These are phyloP conservation scores for Morpho deidamia DNA, from an alignment of 2,888 invertebrate species.

Conservation along the genomic window DNA sequence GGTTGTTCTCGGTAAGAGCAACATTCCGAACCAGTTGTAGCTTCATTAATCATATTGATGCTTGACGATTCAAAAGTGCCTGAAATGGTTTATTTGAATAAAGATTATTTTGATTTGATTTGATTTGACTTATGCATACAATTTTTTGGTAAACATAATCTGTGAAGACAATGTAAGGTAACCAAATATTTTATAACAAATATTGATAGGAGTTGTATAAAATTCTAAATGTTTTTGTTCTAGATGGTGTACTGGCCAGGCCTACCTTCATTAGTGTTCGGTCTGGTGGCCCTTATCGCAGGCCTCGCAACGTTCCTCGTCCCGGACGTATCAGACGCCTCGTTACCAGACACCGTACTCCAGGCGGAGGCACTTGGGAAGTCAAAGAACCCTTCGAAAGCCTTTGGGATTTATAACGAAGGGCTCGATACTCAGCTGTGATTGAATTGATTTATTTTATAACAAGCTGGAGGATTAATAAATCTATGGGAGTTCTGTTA, in stretches of 20 bases:
- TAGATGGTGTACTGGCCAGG: constrained; percentile 46
- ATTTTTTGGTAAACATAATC: too few species aligned
- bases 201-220: too few species aligned
- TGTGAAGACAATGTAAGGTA: too few species aligned
- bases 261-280: constrained; percentile 54
- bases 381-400: constrained; percentile 16
- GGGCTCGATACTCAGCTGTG: constrained; percentile 5
- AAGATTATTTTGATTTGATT: too few species aligned
- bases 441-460: constrained; percentile 4
- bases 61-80: too few species aligned
- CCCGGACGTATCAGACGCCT: constrained; percentile 48
- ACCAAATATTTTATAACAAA: too few species aligned
- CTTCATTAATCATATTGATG: too few species aligned
- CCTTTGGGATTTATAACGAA: constrained; percentile 9
- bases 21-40: too few species aligned
- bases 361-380: constrained; percentile 53
- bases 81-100: too few species aligned
- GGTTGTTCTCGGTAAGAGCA: too few species aligned
- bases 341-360: constrained; percentile 53
- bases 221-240: background rate
- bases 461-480: background rate
- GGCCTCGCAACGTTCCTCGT: constrained; percentile 50
- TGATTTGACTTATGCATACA: too few species aligned
- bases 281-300: constrained; percentile 44
- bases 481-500: too few species aligned